Conservation (phyloP, 1,140 invertebrate species). For the Eriosoma lanigerum region DNA sequence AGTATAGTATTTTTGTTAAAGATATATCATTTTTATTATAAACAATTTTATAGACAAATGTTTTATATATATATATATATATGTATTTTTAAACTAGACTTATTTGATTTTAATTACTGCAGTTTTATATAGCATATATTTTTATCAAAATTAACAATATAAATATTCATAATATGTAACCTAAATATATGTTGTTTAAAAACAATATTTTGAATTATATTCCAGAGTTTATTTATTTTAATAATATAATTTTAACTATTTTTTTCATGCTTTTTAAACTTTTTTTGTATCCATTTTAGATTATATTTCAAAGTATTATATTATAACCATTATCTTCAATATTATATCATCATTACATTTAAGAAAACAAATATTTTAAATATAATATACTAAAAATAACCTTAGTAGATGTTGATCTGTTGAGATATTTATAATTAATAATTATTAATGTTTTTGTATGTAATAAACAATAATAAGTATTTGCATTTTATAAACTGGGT, state of each 20-base stretch:
- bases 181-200: not conserved
- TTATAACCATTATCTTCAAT: not conserved
- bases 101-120: not conserved
- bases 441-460: not conserved
- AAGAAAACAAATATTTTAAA: not conserved
- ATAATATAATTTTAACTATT: not conserved
- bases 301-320: not conserved
- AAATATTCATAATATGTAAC: not conserved
- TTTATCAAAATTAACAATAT: not conserved
- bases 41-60: too few species aligned
- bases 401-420: not conserved
- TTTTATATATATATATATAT: not conserved
- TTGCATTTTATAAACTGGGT: not conserved
- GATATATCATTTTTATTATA: not conserved
- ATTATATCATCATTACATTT: slow-evolving; percentile 27
- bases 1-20: not conserved
- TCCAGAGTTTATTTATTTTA: not conserved
- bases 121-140: not conserved
- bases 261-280: not conserved
- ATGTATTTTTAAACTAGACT: not conserved
- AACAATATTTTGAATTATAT: not conserved
- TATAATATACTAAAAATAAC: not conserved
- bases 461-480: not conserved
- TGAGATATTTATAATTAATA: not conserved
- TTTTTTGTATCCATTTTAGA: not conserved